A percentile compares a stretch with the other conserved stretches of the same genome.
Evolutionary conservation across 2,797 vertebrate genomes (phyloP).

Genomic region (Ctenopoma multispine): DNA sequence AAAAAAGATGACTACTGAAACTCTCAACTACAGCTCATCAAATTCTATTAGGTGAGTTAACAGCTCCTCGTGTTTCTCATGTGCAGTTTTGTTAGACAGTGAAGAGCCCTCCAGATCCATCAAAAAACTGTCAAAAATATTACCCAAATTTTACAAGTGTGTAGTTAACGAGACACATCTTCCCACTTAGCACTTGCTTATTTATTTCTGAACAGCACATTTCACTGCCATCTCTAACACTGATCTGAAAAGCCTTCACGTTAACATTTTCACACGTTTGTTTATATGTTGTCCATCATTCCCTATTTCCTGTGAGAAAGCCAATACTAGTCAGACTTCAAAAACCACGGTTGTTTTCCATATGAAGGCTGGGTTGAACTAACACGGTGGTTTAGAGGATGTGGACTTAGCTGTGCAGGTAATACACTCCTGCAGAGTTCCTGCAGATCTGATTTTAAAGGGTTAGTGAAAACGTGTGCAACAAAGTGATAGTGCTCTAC

Average conservation of each 20-base stretch:
- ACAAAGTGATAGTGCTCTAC: not conserved
- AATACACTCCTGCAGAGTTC: no score
- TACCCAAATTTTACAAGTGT: conserved; percentile 40
- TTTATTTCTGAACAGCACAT: conserved; percentile 22
- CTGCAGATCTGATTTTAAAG: no score
- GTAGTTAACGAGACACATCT: conserved; percentile 46
- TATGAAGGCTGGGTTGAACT: not conserved
- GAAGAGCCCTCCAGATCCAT: conserved; percentile 46
- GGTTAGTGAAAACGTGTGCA: not conserved
- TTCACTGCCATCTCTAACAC: not conserved
- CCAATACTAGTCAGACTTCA: not conserved
- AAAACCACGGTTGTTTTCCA: not conserved
- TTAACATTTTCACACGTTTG: not conserved
- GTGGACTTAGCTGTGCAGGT: no score
- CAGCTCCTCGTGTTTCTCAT: conserved; percentile 20
- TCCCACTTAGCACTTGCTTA: conserved; percentile 37
- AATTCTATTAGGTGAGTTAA: conserved; percentile 45
- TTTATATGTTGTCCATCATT: not conserved
- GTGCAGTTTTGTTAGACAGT: conserved; percentile 40
- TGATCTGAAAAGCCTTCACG: not conserved
- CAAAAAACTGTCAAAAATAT: conserved; percentile 47
- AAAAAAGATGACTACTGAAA: conserved; percentile 15
- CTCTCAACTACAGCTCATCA: conserved; percentile 12
- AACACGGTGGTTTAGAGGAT: no score
- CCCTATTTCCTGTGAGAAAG: not conserved